Evolutionary conservation across 2,797 vertebrate species (phyloP).

Genomic region (Tauraco hartlaubi): DNA sequence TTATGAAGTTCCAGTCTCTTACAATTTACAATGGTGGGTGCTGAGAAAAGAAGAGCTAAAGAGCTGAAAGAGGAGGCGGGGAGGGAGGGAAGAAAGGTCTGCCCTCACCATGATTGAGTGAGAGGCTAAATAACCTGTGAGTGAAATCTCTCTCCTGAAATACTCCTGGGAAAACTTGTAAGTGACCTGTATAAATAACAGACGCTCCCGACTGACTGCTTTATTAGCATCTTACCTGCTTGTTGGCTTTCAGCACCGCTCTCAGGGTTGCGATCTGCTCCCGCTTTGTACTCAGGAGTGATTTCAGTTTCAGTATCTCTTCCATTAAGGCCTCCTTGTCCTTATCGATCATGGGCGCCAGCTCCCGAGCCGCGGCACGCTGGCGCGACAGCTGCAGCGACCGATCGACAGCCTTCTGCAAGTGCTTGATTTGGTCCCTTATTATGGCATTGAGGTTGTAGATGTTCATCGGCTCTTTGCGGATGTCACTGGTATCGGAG

Average conservation of each 20-base stretch:
- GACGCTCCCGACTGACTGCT: neutral
- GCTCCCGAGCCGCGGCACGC: slow-evolving; percentile 91
- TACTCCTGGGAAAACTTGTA: neutral
- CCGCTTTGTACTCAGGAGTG: slow-evolving; percentile 95
- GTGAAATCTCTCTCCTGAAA: neutral
- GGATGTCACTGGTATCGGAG: slow-evolving; percentile 91
- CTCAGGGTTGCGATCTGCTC: slow-evolving; percentile 97
- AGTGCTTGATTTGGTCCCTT: slow-evolving; percentile 97
- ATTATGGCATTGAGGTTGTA: slow-evolving; percentile 99
- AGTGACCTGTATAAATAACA: neutral
- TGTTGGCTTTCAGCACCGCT: slow-evolving; percentile 97
- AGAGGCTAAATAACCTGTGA: neutral
- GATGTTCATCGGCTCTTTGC: slow-evolving; percentile 99
- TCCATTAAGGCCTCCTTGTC: slow-evolving; percentile 98
- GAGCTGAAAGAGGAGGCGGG: neutral
- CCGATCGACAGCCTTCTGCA: slow-evolving; percentile 96
- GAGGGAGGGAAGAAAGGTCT: neutral
- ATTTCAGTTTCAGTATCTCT: slow-evolving; percentile 97
- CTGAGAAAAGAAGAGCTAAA: neutral
- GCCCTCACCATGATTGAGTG: neutral
- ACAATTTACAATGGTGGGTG: neutral
- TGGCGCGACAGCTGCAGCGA: slow-evolving; percentile 95
- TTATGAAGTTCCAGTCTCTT: neutral
- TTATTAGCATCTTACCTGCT: slow-evolving; percentile 86
- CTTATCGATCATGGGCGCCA: slow-evolving; percentile 94